These are phyloP conservation scores for Artemisiospiza belli DNA, from an alignment of 2,113 vertebrate genomes.

Conservation along the genomic window DNA sequence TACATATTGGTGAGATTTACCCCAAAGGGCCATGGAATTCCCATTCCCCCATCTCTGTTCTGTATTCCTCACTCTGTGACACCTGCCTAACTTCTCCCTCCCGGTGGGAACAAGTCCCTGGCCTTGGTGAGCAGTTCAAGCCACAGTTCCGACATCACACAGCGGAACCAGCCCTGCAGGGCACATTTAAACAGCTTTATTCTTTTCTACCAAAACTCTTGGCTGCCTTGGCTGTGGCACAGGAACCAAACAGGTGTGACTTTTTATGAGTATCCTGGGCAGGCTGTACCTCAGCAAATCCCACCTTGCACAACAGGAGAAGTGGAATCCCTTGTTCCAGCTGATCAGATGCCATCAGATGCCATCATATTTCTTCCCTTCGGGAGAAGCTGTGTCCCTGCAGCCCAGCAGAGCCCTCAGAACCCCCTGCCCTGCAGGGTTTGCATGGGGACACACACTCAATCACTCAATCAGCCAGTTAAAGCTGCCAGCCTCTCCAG, in stretches of 20 bases:
- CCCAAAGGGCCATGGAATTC: background rate
- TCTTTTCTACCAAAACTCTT: background rate
- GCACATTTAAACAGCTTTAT: background rate
- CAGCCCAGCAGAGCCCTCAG: background rate
- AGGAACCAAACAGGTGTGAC: background rate
- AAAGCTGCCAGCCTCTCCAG: background rate
- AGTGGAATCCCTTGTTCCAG: background rate
- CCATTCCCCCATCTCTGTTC: background rate
- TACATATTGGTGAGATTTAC: rapidly evolving
- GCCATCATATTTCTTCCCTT: background rate
- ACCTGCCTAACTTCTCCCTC: background rate
- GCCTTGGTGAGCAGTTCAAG: background rate
- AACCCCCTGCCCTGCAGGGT: background rate
- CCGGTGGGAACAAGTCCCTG: background rate
- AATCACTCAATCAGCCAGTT: background rate
- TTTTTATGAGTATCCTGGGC: background rate
- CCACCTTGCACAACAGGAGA: background rate
- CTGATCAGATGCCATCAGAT: background rate
- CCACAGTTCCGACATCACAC: background rate
- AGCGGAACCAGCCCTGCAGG: rapidly evolving
- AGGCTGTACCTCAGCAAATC: background rate
- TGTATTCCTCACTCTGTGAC: background rate
- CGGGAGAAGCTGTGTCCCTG: background rate
- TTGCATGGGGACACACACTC: background rate
- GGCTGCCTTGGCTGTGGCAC: background rate